Base-by-base conservation (phyloP, 2,113 vertebrate species). In the Rhea pennata region DNA sequence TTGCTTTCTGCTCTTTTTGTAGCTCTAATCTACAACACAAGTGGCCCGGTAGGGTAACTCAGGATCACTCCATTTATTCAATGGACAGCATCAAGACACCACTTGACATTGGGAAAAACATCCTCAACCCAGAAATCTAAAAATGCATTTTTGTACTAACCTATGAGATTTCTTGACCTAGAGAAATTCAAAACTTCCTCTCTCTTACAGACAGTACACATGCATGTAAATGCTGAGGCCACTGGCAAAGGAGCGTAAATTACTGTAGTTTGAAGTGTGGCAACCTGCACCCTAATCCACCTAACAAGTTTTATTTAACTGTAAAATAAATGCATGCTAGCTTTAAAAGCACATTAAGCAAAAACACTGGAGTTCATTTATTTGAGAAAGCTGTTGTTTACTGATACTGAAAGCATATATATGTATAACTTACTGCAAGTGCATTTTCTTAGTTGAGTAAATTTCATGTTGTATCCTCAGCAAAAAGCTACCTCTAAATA, bases 391-490 rank as follows among this genome's bases (percentile, higher is more conserved):
- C 70, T 95, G 95, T 94, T 96, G 88, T 96, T 96, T 96, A 91
- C 93, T 85, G 90, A 87, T 64, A 80, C 31, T 90, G 91, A 96
- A 94, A 94, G 82, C 88, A 92, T 67, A 75, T 73, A 95, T 66
- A 78, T 51, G 36, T 36, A 81, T 92, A 97, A 96, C 91, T 74
- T 87, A 48, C 5, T 82, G 69, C 54, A 87, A n/a, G n/a, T 46
- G 92, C 87, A 70, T 95, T 71, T 98, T 97, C 96, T 97, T 97
- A 97, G 93, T 69, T 93, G 51, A 80, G 84, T 67, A 92, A 97
- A 96, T 12, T 5, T 56, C 80, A 82, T 76, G 81, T 76, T 95
- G 88, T 79, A 62, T 65, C 95, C 95, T 96, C 56, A 95, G 96
- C 87, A 95, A 89, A 96, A 94, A 93, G 67, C 15, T 15, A 96